Evolutionary conservation across 2,888 invertebrate genomes (phyloP), one percentile per base, ranked within the genome.

Genomic region (Acleris literana): DNA sequence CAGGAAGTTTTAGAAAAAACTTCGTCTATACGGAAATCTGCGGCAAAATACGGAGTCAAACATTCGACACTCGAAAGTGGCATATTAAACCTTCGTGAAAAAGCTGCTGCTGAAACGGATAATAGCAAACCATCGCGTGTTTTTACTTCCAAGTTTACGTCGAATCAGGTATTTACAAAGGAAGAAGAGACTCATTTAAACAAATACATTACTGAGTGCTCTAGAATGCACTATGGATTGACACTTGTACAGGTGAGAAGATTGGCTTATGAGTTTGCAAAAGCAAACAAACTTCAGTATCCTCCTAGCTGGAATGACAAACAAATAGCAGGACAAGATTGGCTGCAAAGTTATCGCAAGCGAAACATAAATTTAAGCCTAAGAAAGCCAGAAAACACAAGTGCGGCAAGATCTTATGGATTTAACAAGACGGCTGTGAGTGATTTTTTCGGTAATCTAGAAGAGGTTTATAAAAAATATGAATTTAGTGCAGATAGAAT

Each of bases 21-120:
- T n/a, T 53, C 54, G 17, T 63, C 53, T 54, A 59, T 64, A 16
- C 29, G 63, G 25, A 70, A 70, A 63, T 68, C 65, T 39, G 65
- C 64, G 59, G 52, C 20, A 39, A 68, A 65, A 60, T 70, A 70
- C 60, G 60, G 66, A 43, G 58, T 68, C 33, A 70, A 70, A 52
- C 22, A 58, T 48, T 49, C 48, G 61, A 70, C 63, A 49, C 44
- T 68, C 17, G 29, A 51, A 46, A 64, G 69, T 29, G 59, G 51
- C 60, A 22, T 63, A 5, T 64, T 44, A 60, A 69, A 65, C 13
- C 58, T 68, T 44, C 54, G 20, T 25, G 60, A 63, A 22, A 22
- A 53, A 29, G 29, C 25, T 11, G 29, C 53, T 53, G 53, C 53
- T 4, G 53, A 53, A 53, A 13, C 11, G 5, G 29, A 53, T n/a